Evolutionary conservation across 1,140 invertebrate genomes (phyloP), one percentile per base, ranked within the genome.

Genomic region (Dendrolimus kikuchii): DNA sequence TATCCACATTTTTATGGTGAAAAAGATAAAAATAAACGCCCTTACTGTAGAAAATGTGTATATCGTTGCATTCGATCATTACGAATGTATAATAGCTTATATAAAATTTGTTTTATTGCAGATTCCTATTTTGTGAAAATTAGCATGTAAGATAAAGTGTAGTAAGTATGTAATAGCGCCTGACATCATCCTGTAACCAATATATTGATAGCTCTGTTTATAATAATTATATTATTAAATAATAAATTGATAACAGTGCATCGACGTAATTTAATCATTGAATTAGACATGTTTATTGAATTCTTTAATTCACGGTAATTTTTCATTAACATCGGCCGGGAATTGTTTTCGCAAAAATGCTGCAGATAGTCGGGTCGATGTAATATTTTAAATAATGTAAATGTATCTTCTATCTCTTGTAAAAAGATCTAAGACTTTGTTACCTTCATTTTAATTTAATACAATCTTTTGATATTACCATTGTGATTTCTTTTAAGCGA

Each of bases 121-220:
- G 81, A 85, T 85, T 85, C 81, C 81, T 83, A 74, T 77, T 77
- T 82, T 80, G 67, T 80, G 76, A 75, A 23, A 71, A 58, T 46
- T 85, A 83, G 78, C 57, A 72, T 53, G 83, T 79, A 81, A 74
- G 7, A 44, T 50, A 66, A 68, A 75, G 77, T 81, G 62, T 48
- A 59, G 55, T 50, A 47, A 59, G 59, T 61, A 54, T 6, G 51
- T 64, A 59, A 49, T 62, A 46, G 41, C 46, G 23, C 23, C 23
- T 23, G 56, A 60, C 53, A 62, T 58, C 46, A 54, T 59, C 45
- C 38, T 59, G 51, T 63, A 59, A 60, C 60, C 41, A 51, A 64
- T 62, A 42, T 66, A 55, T 62, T 62, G 64, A 60, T 63, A 52
- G 63, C 57, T 67, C 55, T 55, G 46, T 62, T 59, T 65, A 49